Conservation (phyloP, 2,888 invertebrate species). For the Pristionchus fissidentatus region DNA sequence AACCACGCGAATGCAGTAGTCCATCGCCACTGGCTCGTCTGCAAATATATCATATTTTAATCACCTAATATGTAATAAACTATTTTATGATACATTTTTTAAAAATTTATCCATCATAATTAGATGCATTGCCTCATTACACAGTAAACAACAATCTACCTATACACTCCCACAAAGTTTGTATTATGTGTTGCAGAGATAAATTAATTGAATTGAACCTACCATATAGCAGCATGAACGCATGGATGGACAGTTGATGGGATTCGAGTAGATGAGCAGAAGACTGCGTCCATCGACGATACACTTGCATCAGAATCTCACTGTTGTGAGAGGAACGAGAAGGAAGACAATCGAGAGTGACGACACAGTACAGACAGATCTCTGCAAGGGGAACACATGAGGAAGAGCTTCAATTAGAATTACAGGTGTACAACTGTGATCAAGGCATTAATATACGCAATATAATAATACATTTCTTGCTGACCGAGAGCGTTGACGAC, state of each 20-base stretch:
- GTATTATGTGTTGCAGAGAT: no score
- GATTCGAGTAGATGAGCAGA: background rate
- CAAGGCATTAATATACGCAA: background rate
- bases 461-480: no score
- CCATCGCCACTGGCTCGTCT: slow-evolving; percentile 29
- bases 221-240: slow-evolving; percentile 26
- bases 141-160: no score
- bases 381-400: background rate
- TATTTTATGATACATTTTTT: no score
- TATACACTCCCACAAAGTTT: no score
- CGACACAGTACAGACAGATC: background rate
- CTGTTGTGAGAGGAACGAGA: slow-evolving; percentile 22
- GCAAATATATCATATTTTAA: background rate
- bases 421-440: background rate
- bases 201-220: background rate
- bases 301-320: background rate
- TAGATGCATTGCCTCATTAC: background rate
- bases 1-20: background rate
- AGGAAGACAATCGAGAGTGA: background rate
- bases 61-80: no score
- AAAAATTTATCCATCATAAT: background rate
- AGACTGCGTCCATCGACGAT: background rate
- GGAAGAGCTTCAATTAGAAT: background rate
- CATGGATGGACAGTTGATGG: background rate
- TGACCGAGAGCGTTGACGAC: slow-evolving; percentile 28